Evolutionary conservation across 2,797 vertebrate species (phyloP).

Genomic region (Gambusia yucatana): DNA sequence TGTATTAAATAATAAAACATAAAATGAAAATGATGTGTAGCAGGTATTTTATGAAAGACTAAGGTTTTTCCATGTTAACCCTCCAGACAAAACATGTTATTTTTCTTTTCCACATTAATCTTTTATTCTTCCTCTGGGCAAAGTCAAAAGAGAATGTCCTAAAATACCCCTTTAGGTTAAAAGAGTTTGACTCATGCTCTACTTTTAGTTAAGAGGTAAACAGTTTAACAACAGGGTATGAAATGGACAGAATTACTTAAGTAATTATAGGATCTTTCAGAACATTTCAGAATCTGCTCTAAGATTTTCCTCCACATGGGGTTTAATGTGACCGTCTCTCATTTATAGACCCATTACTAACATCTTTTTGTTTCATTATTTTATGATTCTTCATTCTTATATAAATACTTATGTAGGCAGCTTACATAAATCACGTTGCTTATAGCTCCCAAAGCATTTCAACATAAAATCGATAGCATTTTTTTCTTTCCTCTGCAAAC

Average conservation of each 20-base stretch:
- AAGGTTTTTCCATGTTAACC: background rate
- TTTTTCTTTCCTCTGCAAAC: slow-evolving; percentile 44
- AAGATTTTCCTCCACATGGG: background rate
- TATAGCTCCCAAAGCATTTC: slow-evolving; percentile 35
- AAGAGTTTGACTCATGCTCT: slow-evolving; percentile 16
- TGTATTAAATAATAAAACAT: slow-evolving; percentile 76
- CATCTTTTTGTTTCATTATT: slow-evolving; percentile 17
- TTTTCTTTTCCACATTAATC: background rate
- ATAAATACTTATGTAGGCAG: slow-evolving; percentile 68
- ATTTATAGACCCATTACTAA: slow-evolving; percentile 13
- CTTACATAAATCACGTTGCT: slow-evolving; percentile 63
- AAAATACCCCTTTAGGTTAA: background rate
- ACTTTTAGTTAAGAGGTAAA: background rate
- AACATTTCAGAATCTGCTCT: background rate
- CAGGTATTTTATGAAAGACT: slow-evolving; percentile 10
- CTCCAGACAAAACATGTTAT: background rate
- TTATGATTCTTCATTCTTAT: slow-evolving; percentile 39
- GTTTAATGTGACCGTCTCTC: slow-evolving; percentile 6
- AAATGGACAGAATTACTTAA: background rate
- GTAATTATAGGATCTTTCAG: background rate
- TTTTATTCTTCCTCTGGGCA: background rate
- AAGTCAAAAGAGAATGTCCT: background rate
- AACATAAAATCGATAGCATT: slow-evolving; percentile 49
- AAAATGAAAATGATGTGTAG: slow-evolving; percentile 43
- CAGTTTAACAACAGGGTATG: background rate